Percentiles rank a stretch among this genome's conserved stretches.
These are phyloP conservation scores for Pantala flavescens DNA, from an alignment of 1,140 invertebrate genomes.

Conservation along the genomic window DNA sequence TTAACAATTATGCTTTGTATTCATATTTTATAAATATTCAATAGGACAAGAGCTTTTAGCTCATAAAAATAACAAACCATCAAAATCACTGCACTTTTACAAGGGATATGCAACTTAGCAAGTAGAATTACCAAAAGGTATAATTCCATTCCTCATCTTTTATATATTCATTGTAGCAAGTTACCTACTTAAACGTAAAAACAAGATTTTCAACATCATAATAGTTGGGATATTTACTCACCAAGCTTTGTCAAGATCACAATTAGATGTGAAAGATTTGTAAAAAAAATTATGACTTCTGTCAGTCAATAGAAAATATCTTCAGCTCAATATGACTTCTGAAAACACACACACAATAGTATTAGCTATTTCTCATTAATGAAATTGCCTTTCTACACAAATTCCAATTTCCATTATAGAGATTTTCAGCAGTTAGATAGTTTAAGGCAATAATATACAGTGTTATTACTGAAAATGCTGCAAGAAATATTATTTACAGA, in stretches of 20 bases:
- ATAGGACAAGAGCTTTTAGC: background rate
- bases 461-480: conserved; percentile 2
- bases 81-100: background rate
- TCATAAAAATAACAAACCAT: conserved; percentile 1
- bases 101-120: too few relatives aligned
- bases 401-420: background rate
- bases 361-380: background rate
- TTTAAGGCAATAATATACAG: background rate
- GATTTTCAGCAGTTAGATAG: background rate
- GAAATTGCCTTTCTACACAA: background rate
- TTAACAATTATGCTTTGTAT: background rate
- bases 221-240: too few relatives aligned
- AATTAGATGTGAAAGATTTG: too few relatives aligned
- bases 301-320: too few relatives aligned
- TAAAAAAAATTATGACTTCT: too few relatives aligned
- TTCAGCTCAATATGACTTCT: background rate
- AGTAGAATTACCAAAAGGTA: too few relatives aligned
- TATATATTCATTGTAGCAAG: too few relatives aligned
- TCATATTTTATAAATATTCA: background rate
- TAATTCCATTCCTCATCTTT: too few relatives aligned
- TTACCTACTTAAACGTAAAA: too few relatives aligned
- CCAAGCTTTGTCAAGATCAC: too few relatives aligned
- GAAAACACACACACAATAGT: background rate
- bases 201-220: too few relatives aligned
- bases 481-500: background rate